Evolutionary conservation across 2,113 vertebrate genomes (phyloP).

Genomic region (Euleptes europaea): DNA sequence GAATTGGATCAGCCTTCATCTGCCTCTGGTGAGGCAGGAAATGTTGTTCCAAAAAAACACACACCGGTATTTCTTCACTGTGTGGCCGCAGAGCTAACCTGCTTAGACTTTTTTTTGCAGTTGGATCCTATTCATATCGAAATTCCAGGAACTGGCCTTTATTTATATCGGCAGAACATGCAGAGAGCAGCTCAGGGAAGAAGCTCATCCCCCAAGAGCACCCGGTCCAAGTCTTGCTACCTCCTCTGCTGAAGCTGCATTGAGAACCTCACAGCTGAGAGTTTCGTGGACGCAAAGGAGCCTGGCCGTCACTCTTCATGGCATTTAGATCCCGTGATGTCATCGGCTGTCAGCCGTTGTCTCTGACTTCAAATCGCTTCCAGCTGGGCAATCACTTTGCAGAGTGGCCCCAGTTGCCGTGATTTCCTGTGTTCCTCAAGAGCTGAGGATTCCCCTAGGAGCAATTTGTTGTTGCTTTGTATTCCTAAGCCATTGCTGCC

Average conservation of each 20-base stretch:
- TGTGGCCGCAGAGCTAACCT: rapidly evolving
- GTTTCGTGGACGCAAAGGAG: rapidly evolving
- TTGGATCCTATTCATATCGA: background rate
- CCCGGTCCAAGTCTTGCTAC: background rate
- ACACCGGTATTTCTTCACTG: too few relatives aligned
- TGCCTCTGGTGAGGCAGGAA: background rate
- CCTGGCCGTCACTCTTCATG: background rate
- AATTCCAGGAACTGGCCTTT: too few relatives aligned
- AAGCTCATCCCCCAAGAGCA: background rate
- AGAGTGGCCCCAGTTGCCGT: constrained; percentile 4
- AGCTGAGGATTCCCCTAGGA: background rate
- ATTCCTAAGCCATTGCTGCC: background rate
- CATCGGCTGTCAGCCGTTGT: background rate
- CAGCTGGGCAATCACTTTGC: background rate
- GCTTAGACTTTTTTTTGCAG: background rate
- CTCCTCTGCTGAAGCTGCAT: background rate
- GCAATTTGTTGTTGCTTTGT: background rate
- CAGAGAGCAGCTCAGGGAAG: background rate
- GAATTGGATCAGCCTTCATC: background rate
- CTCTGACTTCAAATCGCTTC: constrained; percentile 4
- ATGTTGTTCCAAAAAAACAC: background rate
- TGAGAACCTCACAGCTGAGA: background rate
- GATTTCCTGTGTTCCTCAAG: background rate
- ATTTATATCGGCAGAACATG: background rate
- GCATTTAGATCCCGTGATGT: background rate